phyloP scores from a whole-genome alignment of 2,113 vertebrate genomes.

The Apus apus region DNA sequence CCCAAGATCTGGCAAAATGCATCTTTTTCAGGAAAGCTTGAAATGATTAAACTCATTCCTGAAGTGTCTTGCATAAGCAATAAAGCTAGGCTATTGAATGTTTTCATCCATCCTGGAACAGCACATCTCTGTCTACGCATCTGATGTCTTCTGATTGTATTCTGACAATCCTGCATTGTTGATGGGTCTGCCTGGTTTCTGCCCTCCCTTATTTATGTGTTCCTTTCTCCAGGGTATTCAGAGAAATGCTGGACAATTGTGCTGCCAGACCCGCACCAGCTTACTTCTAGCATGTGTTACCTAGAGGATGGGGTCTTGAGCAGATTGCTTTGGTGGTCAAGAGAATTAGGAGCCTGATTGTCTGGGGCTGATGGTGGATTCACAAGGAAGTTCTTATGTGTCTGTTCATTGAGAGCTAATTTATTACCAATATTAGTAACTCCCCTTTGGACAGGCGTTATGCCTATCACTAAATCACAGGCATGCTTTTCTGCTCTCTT shows the following conservation, averaged over 20 bases:
- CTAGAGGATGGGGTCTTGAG: background rate
- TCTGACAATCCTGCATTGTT: background rate
- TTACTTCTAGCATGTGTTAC: background rate
- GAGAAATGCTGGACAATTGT: background rate
- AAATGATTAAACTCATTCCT: background rate
- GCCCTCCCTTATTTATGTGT: background rate
- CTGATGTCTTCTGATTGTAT: background rate
- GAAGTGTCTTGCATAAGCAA: background rate
- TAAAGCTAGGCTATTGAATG: background rate
- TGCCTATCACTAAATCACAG: rapidly evolving
- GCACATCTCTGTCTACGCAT: background rate
- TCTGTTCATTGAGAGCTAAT: background rate
- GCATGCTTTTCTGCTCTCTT: background rate
- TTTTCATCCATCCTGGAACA: background rate
- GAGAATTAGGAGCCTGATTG: background rate
- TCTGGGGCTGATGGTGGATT: background rate
- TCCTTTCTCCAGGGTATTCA: background rate
- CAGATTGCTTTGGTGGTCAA: background rate
- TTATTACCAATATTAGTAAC: background rate
- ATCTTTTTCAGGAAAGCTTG: background rate
- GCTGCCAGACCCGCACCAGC: background rate
- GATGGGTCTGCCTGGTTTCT: background rate
- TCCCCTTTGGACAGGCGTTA: background rate
- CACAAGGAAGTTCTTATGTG: background rate
- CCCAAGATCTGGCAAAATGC: background rate